Conservation (phyloP, 2,888 invertebrate species). For the Phragmatobia fuliginosa region DNA sequence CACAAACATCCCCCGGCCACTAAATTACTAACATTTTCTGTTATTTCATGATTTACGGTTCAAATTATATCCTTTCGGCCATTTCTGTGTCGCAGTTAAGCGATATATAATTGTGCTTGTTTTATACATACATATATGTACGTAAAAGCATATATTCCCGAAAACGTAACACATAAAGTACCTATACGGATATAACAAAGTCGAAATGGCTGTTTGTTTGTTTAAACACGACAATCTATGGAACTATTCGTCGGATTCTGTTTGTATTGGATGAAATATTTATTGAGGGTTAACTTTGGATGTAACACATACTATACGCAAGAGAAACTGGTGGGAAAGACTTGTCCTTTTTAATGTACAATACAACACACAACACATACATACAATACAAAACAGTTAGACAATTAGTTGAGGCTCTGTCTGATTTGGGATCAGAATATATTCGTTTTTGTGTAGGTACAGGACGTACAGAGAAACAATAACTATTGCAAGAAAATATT, state of each 20-base stretch:
- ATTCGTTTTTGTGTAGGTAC: no score
- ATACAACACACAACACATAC: no score
- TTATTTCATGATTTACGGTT: slow-evolving; percentile 74
- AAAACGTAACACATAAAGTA: no score
- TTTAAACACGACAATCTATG: not conserved
- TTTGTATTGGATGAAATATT: not conserved
- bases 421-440: no score
- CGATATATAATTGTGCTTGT: slow-evolving; percentile 44
- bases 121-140: not conserved
- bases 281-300: not conserved
- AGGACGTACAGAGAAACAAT: no score
- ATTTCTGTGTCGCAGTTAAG: slow-evolving; percentile 44
- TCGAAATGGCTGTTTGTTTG: not conserved
- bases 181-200: not conserved
- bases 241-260: not conserved
- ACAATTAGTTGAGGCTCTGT: no score
- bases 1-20: slow-evolving; percentile 38
- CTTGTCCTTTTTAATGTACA: no score
- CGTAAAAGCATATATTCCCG: not conserved
- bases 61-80: slow-evolving; percentile 53
- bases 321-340: not conserved
- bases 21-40: slow-evolving; percentile 73
- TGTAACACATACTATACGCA: not conserved
- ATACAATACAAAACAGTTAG: no score
- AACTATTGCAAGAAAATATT: no score